Evolutionary conservation across 2,113 vertebrate genomes (phyloP), one percentile per base, ranked within the genome.

Genomic region (Melanerpes formicivorus): DNA sequence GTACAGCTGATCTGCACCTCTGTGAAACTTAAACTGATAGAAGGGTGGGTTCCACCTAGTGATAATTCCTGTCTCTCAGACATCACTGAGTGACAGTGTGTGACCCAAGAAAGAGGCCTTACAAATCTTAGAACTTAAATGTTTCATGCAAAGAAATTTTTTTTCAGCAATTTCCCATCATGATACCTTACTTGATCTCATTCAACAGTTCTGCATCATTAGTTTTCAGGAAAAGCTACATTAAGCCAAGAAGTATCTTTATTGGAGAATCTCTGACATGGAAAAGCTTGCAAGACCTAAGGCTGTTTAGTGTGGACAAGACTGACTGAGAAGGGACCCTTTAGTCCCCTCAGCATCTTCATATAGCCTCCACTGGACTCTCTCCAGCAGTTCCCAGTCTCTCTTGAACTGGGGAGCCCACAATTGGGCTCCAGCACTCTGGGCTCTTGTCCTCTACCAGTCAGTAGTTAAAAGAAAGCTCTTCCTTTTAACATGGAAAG

Each of bases 21-120:
- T 37, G 9, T 30, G 76, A 44, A 22, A 11, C 10, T 19, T 18
- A 3, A 18, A 3, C 10, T 4, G 27, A 8, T 3, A 9, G 16
- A 8, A 26, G 32, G 2, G 25, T 22, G 50, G 48, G 48, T 4
- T 48, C 37, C 40, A 13, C 62, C 10, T 2, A 6, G 6, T 4
- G 66, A 29, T 30, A 44, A 23, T 9, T 1, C 5, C 34, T 18
- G 30, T 6, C 37, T 23, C 26, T 17, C 17, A 32, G 62, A 11
- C 2, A 12, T 6, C 50, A 58, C 4, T 2, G 23, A 32, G 65
- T 32, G 23, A 21, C 1, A 34, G 72, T 1, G 0, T 10, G 32
- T 2, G 18, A 11, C 52, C 18, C 5, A 9, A 1, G 40, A 76
- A 22, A 63, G 56, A 18, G 4, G 56, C 42, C 63, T 58, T 27